Conservation (phyloP, 2,797 vertebrate genomes). For the Falco cherrug region DNA sequence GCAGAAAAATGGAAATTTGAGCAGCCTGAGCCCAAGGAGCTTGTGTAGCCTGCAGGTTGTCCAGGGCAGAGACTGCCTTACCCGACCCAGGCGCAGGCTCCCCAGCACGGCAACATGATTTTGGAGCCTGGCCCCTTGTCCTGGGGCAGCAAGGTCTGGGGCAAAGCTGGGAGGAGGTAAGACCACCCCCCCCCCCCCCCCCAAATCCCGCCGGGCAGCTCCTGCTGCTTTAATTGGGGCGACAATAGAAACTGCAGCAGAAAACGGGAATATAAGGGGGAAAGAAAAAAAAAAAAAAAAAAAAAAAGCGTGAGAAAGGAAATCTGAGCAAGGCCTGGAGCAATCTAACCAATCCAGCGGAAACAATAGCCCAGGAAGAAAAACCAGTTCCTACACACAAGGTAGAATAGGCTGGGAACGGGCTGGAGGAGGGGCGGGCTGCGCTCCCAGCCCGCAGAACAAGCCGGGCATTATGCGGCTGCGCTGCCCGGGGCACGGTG, state of each 20-base stretch:
- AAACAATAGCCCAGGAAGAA: slow-evolving; percentile 73
- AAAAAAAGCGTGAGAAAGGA: slow-evolving; percentile 70
- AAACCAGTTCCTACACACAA: slow-evolving; percentile 70
- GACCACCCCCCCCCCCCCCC: not conserved
- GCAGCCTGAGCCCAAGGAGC: fast-evolving
- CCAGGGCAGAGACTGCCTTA: not conserved
- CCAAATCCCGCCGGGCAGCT: fast-evolving
- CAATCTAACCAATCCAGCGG: slow-evolving; percentile 64
- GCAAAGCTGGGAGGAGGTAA: not conserved
- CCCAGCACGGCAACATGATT: fast-evolving
- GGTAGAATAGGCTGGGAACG: slow-evolving; percentile 42
- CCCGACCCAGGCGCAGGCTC: fast-evolving
- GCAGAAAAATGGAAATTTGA: not conserved
- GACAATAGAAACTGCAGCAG: not conserved
- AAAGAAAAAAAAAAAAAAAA: not conserved
- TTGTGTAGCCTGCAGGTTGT: not conserved
- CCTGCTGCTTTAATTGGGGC: not conserved
- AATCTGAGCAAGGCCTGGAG: slow-evolving; percentile 63
- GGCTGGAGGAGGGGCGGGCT: slow-evolving; percentile 26
- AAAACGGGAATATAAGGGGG: not conserved
- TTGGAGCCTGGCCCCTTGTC: not conserved
- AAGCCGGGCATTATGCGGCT: not conserved
- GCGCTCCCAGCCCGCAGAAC: not conserved
- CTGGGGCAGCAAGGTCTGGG: not conserved
- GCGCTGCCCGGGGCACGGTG: not conserved